Evolutionary conservation across 2,113 vertebrate genomes (phyloP).

Genomic region (Dermatemys mawii): DNA sequence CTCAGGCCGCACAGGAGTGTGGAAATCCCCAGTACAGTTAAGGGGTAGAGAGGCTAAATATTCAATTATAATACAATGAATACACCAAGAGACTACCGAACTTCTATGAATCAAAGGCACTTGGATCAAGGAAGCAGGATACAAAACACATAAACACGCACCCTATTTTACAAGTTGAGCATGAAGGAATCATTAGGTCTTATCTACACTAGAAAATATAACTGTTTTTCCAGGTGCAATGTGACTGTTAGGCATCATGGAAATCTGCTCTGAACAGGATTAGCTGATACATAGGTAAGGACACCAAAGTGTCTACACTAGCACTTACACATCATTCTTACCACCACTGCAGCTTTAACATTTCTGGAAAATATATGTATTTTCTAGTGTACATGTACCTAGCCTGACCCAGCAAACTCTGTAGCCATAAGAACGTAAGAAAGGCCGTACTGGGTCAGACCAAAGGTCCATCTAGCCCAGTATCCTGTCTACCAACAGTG

Average conservation of each 20-base stretch:
- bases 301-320: neutral
- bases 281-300: neutral
- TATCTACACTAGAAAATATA: neutral
- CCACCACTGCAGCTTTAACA: neutral
- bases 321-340: too few species aligned
- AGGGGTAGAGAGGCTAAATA: conserved; percentile 3
- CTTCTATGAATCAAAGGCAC: neutral
- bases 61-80: neutral
- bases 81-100: neutral
- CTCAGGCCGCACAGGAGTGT: neutral
- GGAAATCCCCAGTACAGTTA: neutral
- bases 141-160: neutral
- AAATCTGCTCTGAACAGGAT: neutral
- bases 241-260: neutral
- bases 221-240: neutral
- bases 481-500: too few species aligned
- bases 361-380: neutral
- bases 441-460: too few species aligned
- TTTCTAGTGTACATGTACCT: neutral
- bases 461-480: too few species aligned
- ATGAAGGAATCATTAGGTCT: neutral
- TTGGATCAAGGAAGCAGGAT: neutral
- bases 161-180: neutral
- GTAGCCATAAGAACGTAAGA: too few species aligned
- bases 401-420: neutral